Evolutionary conservation across 2,888 invertebrate genomes (phyloP).

Genomic region (Sthenelais limicola): DNA sequence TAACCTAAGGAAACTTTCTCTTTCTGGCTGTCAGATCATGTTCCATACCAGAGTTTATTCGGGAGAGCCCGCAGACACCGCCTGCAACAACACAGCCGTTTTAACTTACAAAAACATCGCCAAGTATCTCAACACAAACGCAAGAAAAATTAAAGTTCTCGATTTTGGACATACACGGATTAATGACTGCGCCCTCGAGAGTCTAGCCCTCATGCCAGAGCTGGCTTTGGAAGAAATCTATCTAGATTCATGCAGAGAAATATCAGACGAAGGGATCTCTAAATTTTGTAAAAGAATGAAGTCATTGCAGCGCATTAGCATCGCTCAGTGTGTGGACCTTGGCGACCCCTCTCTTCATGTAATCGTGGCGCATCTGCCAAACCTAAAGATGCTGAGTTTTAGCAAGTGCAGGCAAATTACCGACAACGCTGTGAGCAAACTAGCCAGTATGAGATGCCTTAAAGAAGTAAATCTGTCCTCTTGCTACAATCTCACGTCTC

Average conservation of each 20-base stretch:
- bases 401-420: constrained; percentile 80
- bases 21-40: constrained; percentile 81
- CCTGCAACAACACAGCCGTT: constrained; percentile 77
- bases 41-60: constrained; percentile 80
- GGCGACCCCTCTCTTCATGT: constrained; percentile 78
- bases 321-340: constrained; percentile 79
- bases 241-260: constrained; percentile 78
- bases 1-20: constrained; percentile 77
- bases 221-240: constrained; percentile 76
- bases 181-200: constrained; percentile 77
- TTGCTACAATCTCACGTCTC: constrained; percentile 79
- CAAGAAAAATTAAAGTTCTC: constrained; percentile 76
- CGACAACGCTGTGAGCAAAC: constrained; percentile 69
- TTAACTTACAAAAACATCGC: constrained; percentile 81
- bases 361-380: constrained; percentile 77
- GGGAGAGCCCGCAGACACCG: constrained; percentile 43
- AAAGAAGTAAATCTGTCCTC: constrained; percentile 74
- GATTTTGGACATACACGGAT: constrained; percentile 81
- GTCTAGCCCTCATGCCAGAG: constrained; percentile 75
- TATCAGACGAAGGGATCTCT: constrained; percentile 77
- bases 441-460: constrained; percentile 74
- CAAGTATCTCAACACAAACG: constrained; percentile 76
- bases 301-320: constrained; percentile 76
- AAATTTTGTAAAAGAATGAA: constrained; percentile 77
- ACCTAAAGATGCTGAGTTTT: constrained; percentile 78